Evolutionary conservation across 2,113 vertebrate genomes (phyloP).

Genomic region (Cyprinodon variegatus): DNA sequence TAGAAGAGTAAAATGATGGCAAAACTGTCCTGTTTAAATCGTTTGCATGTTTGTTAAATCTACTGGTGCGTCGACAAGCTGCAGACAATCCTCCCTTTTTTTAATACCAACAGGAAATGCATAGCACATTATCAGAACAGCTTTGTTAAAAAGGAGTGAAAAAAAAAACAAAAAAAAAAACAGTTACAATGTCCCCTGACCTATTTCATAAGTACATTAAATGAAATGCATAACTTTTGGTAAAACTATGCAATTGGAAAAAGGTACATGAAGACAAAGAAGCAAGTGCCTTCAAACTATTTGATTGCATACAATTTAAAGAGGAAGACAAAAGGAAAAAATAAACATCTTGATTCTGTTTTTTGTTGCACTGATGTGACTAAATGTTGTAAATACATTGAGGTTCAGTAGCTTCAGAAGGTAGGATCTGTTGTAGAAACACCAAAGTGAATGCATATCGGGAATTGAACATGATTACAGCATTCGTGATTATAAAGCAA

Average conservation of each 20-base stretch:
- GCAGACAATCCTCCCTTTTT: conserved; percentile 48
- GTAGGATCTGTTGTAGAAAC: conserved; percentile 25
- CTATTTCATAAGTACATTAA: conserved; percentile 47
- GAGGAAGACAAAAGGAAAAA: conserved; percentile 4
- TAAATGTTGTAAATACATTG: background rate
- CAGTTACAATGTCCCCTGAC: conserved; percentile 31
- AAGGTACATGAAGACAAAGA: conserved; percentile 31
- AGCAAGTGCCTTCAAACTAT: conserved; percentile 37
- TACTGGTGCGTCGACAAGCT: conserved; percentile 31
- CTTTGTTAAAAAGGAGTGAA: conserved; percentile 26
- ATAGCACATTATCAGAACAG: conserved; percentile 58
- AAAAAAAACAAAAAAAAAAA: conserved; percentile 19
- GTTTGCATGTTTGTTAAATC: conserved; percentile 36
- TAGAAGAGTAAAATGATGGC: background rate
- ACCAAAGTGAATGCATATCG: conserved; percentile 32
- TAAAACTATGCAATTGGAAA: conserved; percentile 49
- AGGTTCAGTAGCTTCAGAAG: conserved; percentile 19
- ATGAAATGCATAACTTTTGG: conserved; percentile 46
- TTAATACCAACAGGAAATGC: conserved; percentile 48
- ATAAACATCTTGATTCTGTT: conserved; percentile 4
- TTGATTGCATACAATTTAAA: conserved; percentile 32
- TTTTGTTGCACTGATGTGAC: conserved; percentile 2
- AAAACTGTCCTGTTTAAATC: background rate
- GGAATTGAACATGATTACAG: conserved; percentile 54
- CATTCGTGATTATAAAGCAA: conserved; percentile 17